Conservation (phyloP, 2,797 vertebrate species). For the Phataginus tetradactyla region DNA sequence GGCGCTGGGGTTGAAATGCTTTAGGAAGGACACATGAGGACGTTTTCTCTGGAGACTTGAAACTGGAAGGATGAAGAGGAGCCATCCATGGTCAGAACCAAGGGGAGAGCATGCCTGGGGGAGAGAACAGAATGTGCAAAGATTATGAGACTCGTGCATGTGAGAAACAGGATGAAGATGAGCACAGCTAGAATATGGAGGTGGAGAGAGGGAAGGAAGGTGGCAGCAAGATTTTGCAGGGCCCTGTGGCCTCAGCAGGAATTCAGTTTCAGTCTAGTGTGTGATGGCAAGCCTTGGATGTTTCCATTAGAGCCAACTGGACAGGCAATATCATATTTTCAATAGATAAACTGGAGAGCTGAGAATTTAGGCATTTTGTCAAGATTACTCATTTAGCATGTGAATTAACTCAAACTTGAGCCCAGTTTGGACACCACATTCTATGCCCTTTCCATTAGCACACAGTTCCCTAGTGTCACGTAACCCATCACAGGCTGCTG, state of each 20-base stretch:
- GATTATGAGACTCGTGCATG: rapidly evolving
- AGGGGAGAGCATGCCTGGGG: neutral
- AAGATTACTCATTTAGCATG: too few relatives aligned
- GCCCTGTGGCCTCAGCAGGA: too few relatives aligned
- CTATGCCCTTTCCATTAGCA: neutral
- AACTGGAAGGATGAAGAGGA: neutral
- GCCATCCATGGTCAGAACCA: neutral
- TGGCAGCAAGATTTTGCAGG: neutral
- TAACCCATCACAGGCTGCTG: too few relatives aligned
- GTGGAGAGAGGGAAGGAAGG: neutral
- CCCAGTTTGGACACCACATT: neutral
- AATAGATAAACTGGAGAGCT: neutral
- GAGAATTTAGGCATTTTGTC: neutral
- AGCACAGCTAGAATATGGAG: neutral
- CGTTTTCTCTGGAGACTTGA: neutral
- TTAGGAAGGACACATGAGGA: neutral
- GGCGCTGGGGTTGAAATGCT: neutral
- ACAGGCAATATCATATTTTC: neutral
- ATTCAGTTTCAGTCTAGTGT: too few relatives aligned
- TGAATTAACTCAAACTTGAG: neutral
- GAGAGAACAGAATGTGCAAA: neutral
- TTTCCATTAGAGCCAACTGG: neutral
- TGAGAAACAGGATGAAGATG: neutral
- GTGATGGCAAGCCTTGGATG: neutral
- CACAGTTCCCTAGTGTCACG: neutral